Evolutionary conservation across 2,888 invertebrate species (phyloP), one percentile per base, ranked within the genome.

Genomic region (Hermaeophaga mercurialis): DNA sequence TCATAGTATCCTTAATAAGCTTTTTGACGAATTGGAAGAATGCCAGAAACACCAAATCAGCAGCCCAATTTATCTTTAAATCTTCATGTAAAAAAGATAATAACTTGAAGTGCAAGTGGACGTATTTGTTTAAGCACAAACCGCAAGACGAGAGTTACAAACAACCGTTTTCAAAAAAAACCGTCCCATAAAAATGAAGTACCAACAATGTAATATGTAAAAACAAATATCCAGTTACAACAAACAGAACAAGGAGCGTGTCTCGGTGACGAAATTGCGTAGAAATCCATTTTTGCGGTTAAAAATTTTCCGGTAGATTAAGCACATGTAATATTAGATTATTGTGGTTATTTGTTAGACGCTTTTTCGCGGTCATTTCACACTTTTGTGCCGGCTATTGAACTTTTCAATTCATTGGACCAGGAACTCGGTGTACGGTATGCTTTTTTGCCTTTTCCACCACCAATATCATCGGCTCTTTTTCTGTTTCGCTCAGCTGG

Each of bases 271-370:
- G 24, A 41, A 17, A 43, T 43, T 7, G n/a, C 19, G 3, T 26
- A 14, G 55, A 48, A 59, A 59, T 49, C 28, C 19, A 53, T 47
- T 48, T 38, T 49, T 60, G 60, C 31, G 57, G 54, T 54, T 24
- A 14, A 15, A 12, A 34, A 47, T 49, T 57, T 54, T 47, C 43
- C 47, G 19, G 43, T 45, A 56, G 45, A 50, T 53, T 33, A 50
- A 60, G 41, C 48, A 52, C 54, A 57, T 54, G 57, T 60, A 57
- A 60, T 57, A 57, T 56, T 46, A 45, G 31, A 60, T 55, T 60
- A 55, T 47, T 44, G 60, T 18, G 60, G 55, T 50, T n/a, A 3
- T 53, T 28, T 33, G 28, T 15, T 38, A 39, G 22, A 34, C 43
- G 38, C n/a, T 34, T 49, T 41, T 55, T 49, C 8, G 41, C 19